phyloP scores from a whole-genome alignment of 2,888 invertebrate genomes.

The Idaea straminata region DNA sequence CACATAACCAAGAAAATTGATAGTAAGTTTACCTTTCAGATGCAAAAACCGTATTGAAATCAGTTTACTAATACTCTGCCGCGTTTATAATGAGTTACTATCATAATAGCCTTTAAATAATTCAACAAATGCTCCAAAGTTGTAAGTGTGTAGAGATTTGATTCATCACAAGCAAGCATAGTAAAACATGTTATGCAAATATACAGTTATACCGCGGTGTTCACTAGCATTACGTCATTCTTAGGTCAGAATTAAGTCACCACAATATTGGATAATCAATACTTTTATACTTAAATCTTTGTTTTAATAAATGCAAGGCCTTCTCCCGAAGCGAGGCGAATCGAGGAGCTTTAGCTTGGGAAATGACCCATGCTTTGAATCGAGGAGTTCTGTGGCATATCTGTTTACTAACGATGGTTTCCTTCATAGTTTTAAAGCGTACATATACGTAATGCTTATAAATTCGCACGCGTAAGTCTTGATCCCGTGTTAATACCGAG shows the following conservation, averaged over 20 bases:
- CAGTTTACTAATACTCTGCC: neutral
- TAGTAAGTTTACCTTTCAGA: too few species aligned
- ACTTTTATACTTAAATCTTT: neutral
- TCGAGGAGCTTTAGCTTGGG: neutral
- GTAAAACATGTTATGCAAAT: neutral
- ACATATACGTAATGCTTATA: neutral
- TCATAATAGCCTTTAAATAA: neutral
- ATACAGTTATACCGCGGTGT: neutral
- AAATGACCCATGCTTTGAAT: neutral
- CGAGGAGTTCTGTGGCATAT: neutral
- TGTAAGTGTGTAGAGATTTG: neutral
- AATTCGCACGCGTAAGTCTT: too few species aligned
- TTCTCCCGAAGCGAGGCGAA: neutral
- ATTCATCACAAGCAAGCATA: neutral
- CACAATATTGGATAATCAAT: conserved; percentile 1
- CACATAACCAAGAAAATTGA: too few species aligned
- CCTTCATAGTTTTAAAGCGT: neutral
- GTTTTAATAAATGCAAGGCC: neutral
- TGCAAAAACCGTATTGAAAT: neutral
- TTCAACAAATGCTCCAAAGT: neutral
- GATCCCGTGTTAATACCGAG: too few species aligned
- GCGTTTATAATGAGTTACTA: neutral
- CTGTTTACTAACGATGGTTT: neutral
- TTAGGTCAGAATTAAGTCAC: conserved; percentile 1
- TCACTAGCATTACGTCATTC: neutral